A percentile compares a stretch with the other conserved stretches of the same genome.
Evolutionary conservation across 2,888 invertebrate species (phyloP).

Genomic region (Gortyna flavago): DNA sequence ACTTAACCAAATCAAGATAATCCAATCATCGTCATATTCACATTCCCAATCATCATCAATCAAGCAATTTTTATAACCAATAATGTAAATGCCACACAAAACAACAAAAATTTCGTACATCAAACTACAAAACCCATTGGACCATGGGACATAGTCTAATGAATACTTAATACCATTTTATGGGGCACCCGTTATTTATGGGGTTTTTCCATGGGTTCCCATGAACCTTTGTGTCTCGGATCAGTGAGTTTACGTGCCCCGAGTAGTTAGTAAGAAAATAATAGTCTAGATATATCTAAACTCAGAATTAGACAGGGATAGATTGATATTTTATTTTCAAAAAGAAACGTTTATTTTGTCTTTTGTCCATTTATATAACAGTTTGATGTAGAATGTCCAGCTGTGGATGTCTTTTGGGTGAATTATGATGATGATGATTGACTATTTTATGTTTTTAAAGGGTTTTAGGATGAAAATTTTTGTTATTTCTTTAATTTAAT

Average conservation of each 20-base stretch:
- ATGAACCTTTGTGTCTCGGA: conserved; percentile 62
- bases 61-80: neutral
- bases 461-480: neutral
- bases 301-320: conserved; percentile 30
- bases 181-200: conserved; percentile 70
- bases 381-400: neutral
- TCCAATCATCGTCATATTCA: neutral
- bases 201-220: conserved; percentile 64
- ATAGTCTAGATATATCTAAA: conserved; percentile 58
- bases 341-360: conserved; percentile 3
- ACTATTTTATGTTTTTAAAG: neutral
- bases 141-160: conserved; percentile 71
- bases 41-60: neutral
- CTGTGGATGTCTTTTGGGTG: neutral
- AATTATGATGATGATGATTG: neutral
- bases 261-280: conserved; percentile 50
- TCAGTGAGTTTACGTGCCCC: conserved; percentile 62
- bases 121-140: conserved; percentile 55
- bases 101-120: conserved; percentile 47
- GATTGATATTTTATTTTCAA: conserved; percentile 14
- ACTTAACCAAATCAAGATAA: neutral
- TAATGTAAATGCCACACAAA: neutral
- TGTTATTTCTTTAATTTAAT: too few relatives aligned
- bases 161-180: conserved; percentile 82
- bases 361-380: neutral